Evolutionary conservation across 2,113 vertebrate genomes (phyloP).

Genomic region (Tamias sibiricus): DNA sequence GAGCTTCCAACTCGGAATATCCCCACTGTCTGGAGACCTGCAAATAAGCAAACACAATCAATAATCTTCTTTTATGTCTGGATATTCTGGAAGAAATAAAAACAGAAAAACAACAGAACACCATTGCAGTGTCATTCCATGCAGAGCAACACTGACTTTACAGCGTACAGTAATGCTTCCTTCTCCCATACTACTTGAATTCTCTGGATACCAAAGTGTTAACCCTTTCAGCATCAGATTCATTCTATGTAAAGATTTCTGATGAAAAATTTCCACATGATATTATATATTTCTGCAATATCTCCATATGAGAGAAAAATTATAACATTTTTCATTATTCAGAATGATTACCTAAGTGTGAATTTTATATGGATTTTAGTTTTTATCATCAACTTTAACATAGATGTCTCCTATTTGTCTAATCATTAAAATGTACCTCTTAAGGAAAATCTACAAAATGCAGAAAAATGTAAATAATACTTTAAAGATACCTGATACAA

Average conservation of each 20-base stretch:
- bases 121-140: neutral
- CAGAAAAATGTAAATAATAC: neutral
- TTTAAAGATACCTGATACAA: neutral
- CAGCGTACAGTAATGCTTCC: accelerated
- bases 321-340: neutral
- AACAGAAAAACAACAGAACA: conserved; percentile 15
- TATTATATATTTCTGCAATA: neutral
- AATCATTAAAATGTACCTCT: neutral
- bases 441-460: conserved; percentile 23
- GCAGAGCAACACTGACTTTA: neutral
- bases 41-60: conserved; percentile 77
- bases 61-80: conserved; percentile 53
- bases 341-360: neutral
- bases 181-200: neutral
- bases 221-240: neutral
- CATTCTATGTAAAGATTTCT: neutral
- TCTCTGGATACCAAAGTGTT: neutral
- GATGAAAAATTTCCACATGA: neutral
- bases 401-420: neutral
- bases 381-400: neutral
- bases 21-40: conserved; percentile 97
- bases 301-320: neutral
- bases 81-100: conserved; percentile 57
- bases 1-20: conserved; percentile 99
- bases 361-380: neutral